A percentile compares a stretch with the other conserved stretches of the same genome.
Conservation (phyloP, 2,113 vertebrate genomes). For the Ptyas mucosa region DNA sequence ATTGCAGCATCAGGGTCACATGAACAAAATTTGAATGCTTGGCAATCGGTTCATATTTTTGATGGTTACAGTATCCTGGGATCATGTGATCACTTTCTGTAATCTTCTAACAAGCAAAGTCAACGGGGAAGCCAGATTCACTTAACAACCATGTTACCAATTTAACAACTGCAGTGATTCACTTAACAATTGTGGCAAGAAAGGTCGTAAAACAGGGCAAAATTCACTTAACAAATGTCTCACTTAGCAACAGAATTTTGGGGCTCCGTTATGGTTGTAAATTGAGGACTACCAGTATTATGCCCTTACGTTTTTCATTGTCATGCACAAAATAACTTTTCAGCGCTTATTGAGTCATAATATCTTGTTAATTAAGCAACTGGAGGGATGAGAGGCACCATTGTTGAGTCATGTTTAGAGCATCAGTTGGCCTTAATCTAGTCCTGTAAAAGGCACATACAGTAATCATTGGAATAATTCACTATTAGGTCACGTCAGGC, state of each 20-base stretch:
- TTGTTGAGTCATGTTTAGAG: neutral
- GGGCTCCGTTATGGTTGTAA: neutral
- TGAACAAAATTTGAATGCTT: neutral
- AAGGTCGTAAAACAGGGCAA: neutral
- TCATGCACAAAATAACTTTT: neutral
- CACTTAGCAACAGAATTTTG: neutral
- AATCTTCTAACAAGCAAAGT: neutral
- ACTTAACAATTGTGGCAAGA: neutral
- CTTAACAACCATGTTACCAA: neutral
- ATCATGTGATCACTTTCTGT: neutral
- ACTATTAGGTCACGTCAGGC: neutral
- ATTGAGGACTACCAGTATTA: neutral
- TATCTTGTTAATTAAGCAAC: neutral
- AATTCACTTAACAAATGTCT: neutral
- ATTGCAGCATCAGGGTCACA: neutral
- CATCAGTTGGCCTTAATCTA: neutral
- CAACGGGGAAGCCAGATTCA: neutral
- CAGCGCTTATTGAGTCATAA: neutral
- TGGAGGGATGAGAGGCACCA: neutral
- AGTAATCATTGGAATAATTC: neutral
- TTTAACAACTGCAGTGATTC: neutral
- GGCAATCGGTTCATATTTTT: neutral
- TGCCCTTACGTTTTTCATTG: neutral
- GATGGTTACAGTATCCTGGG: neutral
- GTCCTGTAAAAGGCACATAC: neutral